These are phyloP conservation scores for Pterostichus madidus DNA, from an alignment of 2,888 invertebrate species.

Conservation along the genomic window DNA sequence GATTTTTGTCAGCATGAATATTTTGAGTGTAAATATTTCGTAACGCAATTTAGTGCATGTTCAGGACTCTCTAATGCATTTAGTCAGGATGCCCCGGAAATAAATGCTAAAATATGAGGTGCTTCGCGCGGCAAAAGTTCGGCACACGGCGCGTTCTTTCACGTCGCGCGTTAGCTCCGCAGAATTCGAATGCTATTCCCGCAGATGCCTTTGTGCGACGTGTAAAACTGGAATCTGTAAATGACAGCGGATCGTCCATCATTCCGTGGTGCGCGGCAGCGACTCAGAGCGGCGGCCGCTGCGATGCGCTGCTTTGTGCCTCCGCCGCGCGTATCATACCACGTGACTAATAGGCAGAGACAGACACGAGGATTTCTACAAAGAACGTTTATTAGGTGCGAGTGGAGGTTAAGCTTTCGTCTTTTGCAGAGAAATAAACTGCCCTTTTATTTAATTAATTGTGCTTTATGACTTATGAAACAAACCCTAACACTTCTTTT, in stretches of 20 bases:
- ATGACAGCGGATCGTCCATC: constrained; percentile 71
- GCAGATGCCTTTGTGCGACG: constrained; percentile 68
- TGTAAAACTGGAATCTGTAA: constrained; percentile 69
- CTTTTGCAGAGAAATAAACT: neutral
- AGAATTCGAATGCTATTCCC: constrained; percentile 72
- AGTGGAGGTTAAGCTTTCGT: neutral
- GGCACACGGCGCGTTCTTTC: constrained; percentile 52
- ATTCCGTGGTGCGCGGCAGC: constrained; percentile 67
- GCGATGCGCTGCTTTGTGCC: constrained; percentile 20
- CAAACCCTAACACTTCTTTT: neutral
- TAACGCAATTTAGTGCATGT: constrained; percentile 30
- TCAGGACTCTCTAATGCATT: constrained; percentile 29
- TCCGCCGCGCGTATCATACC: neutral
- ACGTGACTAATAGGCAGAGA: constrained; percentile 19
- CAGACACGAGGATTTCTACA: constrained; percentile 1
- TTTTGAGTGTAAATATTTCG: constrained; percentile 14
- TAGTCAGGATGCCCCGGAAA: constrained; percentile 50
- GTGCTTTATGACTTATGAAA: neutral
- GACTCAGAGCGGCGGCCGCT: neutral
- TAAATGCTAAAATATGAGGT: constrained; percentile 65
- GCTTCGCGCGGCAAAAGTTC: constrained; percentile 59
- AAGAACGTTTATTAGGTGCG: constrained; percentile 5
- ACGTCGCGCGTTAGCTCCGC: constrained; percentile 67
- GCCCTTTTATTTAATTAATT: constrained; percentile 25
- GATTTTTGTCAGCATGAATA: constrained; percentile 13